Percentiles rank a stretch among this genome's conserved stretches.
Evolutionary conservation across 2,888 invertebrate species (phyloP).

Genomic region (Pegoplata infirma): DNA sequence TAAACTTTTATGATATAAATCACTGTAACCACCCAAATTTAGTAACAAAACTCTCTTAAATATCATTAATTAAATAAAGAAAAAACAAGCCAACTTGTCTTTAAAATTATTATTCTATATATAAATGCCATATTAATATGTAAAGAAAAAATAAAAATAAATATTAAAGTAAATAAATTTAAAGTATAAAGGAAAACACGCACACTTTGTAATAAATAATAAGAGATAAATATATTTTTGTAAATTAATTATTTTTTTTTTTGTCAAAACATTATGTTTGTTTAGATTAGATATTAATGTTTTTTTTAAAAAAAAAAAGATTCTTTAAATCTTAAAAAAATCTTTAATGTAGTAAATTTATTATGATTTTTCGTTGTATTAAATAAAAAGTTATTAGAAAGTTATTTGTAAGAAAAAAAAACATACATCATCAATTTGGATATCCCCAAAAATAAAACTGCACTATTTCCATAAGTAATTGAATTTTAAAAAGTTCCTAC

Average conservation of each 20-base stretch:
- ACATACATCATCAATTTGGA: too few relatives aligned
- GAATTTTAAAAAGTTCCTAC: too few relatives aligned
- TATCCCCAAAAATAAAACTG: too few relatives aligned
- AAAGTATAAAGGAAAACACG: constrained; percentile 62
- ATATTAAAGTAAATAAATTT: constrained; percentile 39
- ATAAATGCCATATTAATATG: constrained; percentile 56
- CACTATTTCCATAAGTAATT: too few relatives aligned
- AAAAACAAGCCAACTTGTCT: constrained; percentile 21
- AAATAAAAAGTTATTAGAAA: too few relatives aligned
- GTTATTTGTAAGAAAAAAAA: too few relatives aligned
- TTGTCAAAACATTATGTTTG: neutral
- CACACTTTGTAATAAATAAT: constrained; percentile 60
- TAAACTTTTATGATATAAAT: constrained; percentile 50
- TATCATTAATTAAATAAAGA: constrained; percentile 26
- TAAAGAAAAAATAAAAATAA: constrained; percentile 26
- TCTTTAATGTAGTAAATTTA: too few relatives aligned
- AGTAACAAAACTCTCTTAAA: constrained; percentile 46
- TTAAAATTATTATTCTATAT: constrained; percentile 35
- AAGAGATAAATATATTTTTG: constrained; percentile 55
- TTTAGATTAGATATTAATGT: too few relatives aligned
- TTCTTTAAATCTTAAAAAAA: too few relatives aligned
- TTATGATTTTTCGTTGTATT: too few relatives aligned
- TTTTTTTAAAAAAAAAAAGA: too few relatives aligned
- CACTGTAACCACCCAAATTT: constrained; percentile 57
- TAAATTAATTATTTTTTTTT: constrained; percentile 48